Percentiles rank a stretch among this genome's conserved stretches.
Evolutionary conservation across 2,797 vertebrate genomes (phyloP).

Genomic region (Coreius guichenoti): DNA sequence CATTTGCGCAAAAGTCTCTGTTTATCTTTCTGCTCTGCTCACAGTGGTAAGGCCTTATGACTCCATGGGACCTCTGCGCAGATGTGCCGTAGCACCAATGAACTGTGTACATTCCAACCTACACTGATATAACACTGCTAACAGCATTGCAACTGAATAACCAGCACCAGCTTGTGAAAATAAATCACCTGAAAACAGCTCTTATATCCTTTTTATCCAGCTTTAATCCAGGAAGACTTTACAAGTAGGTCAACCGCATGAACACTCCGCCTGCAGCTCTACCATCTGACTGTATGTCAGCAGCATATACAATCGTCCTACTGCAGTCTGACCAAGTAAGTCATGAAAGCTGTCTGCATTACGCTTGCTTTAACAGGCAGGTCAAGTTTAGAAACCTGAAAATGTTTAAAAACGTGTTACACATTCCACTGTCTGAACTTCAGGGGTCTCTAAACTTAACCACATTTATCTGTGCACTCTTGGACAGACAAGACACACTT

Average conservation of each 20-base stretch:
- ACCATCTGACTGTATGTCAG: constrained; percentile 29
- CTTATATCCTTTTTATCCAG: constrained; percentile 53
- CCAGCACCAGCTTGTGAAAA: constrained; percentile 50
- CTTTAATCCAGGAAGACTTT: constrained; percentile 61
- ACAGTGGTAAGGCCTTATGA: constrained; percentile 18
- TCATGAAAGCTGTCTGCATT: constrained; percentile 28
- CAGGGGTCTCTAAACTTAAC: constrained; percentile 35
- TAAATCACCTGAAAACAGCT: constrained; percentile 54
- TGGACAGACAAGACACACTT: constrained; percentile 33
- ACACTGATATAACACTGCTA: constrained; percentile 52
- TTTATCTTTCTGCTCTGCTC: constrained; percentile 24
- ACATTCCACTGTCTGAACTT: constrained; percentile 54
- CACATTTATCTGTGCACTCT: constrained; percentile 29
- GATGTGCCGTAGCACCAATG: constrained; percentile 48
- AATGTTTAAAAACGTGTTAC: constrained; percentile 51
- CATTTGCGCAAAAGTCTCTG: constrained; percentile 18
- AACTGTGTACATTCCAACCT: constrained; percentile 60
- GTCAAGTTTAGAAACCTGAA: constrained; percentile 41
- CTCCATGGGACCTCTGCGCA: constrained; percentile 40
- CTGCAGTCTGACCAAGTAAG: constrained; percentile 25
- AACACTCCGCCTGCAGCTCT: constrained; percentile 33
- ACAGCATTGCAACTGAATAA: constrained; percentile 49
- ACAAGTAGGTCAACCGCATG: constrained; percentile 55
- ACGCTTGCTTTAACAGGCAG: constrained; percentile 4
- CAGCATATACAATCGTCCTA: constrained; percentile 12